phyloP scores from a whole-genome alignment of 1,140 invertebrate species.

The Diplogasteroides magnus region DNA sequence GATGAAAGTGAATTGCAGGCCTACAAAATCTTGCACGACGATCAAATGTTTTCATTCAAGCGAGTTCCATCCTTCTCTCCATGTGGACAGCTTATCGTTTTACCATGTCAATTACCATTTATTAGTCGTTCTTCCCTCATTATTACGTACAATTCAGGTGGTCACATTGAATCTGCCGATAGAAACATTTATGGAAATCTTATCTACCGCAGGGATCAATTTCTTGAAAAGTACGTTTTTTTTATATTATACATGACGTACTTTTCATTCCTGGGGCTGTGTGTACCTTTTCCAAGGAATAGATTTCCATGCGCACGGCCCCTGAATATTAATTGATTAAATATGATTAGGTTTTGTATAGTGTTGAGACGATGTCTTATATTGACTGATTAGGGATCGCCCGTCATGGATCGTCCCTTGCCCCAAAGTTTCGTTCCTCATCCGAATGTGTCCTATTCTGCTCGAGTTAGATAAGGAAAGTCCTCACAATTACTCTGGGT shows the following conservation, averaged over 20 bases:
- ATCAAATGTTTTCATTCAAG: conserved; percentile 28
- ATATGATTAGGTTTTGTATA: too few species aligned
- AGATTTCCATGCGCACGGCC: too few species aligned
- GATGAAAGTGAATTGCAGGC: too few species aligned
- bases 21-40: conserved; percentile 35
- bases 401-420: conserved; percentile 17
- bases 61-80: conserved; percentile 23
- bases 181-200: conserved; percentile 24
- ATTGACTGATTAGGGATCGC: background rate
- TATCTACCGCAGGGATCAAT: conserved; percentile 26
- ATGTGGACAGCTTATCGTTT: conserved; percentile 28
- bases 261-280: background rate
- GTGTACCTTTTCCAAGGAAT: background rate
- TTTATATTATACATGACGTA: background rate
- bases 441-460: conserved; percentile 18
- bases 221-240: background rate
- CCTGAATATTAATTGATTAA: too few species aligned
- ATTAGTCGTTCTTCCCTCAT: background rate
- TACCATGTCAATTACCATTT: conserved; percentile 17
- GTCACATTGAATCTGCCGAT: conserved; percentile 23
- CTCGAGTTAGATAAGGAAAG: conserved; percentile 3
- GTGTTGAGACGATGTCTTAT: too few species aligned
- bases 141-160: conserved; percentile 7
- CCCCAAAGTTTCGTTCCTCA: conserved; percentile 17
- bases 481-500: conserved; percentile 16